Evolutionary conservation across 2,113 vertebrate species (phyloP), one percentile per base, ranked within the genome.

Genomic region (Pagrus major): DNA sequence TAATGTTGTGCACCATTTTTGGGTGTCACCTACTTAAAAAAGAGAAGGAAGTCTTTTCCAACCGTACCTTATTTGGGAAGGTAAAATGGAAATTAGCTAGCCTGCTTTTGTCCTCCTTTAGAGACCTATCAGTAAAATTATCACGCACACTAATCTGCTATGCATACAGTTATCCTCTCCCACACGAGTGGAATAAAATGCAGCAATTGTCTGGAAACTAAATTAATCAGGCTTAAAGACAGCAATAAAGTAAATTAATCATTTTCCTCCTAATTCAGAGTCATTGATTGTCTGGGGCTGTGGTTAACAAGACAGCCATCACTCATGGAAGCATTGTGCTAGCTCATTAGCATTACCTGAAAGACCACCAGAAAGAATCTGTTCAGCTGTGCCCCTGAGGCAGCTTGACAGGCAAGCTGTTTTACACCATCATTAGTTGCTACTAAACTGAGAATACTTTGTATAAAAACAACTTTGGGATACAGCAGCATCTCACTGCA

Each of bases 161-260:
- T 59, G 75, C 61, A 27, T 86, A 74, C 74, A 67, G 86, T 85
- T 74, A 67, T 63, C 71, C 29, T 82, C 65, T 85, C 76, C 72
- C 72, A 76, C 58, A 58, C 78, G 70, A 82, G 35, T 69, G 54
- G 61, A 85, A 84, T 75, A 83, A 84, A 80, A 82, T 87, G 27
- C 65, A 74, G 35, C 69, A 84, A 37, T 84, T 68, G 56, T 73
- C 79, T 64, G 71, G 56, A 78, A 88, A 82, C 49, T 76, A 69
- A 81, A 84, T 87, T 42, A 88, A 86, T 88, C 64, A 83, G 35
- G 67, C 68, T 77, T 80, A 80, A 90, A 86, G 31, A 80, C 49
- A 41, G 68, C 72, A 81, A 83, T 86, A 76, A 87, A 83, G 71
- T n/a, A 65, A 73, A 78, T 55, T 11, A 56, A 67, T 77, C 2